phyloP scores from a whole-genome alignment of 2,797 vertebrate genomes.

The Zenarchopterus dispar region DNA sequence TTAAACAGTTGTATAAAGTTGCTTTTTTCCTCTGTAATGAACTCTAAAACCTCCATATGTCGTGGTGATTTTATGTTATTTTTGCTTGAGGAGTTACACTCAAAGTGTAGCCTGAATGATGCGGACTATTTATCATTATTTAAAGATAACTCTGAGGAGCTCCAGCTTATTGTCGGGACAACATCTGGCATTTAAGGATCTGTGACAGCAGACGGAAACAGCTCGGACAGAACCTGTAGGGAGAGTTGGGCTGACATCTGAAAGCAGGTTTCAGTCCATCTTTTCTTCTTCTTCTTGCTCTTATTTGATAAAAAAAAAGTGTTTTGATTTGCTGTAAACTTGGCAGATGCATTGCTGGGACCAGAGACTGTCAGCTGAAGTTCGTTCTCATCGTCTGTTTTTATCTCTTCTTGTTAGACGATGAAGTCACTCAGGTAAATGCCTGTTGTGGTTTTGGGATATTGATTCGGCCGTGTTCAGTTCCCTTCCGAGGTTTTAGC shows the following conservation, averaged over 20 bases:
- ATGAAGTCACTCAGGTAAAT: no score
- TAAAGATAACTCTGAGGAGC: no score
- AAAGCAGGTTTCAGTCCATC: background rate
- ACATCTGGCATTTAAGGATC: background rate
- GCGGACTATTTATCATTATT: background rate
- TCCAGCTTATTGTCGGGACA: background rate
- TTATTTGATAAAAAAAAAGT: background rate
- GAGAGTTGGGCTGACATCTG: background rate
- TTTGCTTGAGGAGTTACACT: background rate
- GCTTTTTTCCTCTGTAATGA: no score
- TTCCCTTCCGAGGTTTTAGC: no score
- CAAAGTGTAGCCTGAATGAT: background rate
- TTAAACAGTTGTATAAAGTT: background rate
- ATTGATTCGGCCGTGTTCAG: no score
- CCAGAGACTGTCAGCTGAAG: background rate
- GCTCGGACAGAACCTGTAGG: background rate
- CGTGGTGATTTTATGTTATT: no score
- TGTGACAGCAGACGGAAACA: background rate
- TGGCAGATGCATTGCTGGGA: background rate
- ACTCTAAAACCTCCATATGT: no score
- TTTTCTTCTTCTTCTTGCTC: background rate
- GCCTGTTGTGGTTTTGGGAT: no score
- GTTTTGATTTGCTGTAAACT: background rate
- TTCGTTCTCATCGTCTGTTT: background rate
- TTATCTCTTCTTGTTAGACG: background rate